Conservation (phyloP, 2,113 vertebrate species). For the Parotia lawesii region DNA sequence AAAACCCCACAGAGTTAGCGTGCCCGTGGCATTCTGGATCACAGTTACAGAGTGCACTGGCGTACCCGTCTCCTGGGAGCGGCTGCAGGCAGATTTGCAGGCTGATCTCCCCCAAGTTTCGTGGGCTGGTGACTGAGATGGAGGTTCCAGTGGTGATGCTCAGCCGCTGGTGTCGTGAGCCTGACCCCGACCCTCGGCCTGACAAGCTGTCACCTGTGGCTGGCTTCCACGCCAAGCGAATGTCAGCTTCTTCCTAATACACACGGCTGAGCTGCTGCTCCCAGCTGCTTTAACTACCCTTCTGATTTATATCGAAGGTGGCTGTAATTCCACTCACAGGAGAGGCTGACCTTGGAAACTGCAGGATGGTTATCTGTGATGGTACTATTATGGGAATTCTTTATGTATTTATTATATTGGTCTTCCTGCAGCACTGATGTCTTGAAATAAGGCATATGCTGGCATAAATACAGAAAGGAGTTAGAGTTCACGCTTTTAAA, state of each 20-base stretch:
- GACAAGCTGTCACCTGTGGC: not conserved
- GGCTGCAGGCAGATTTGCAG: not conserved
- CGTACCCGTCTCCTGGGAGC: accelerated
- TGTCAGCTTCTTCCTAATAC: not conserved
- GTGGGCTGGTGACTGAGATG: accelerated
- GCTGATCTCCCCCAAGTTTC: accelerated
- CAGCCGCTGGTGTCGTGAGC: accelerated
- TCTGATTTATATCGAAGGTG: accelerated
- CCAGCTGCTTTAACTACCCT: not conserved
- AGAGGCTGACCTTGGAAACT: not conserved
- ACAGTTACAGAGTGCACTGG: accelerated
- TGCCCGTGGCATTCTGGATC: accelerated
- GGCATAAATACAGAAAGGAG: not conserved
- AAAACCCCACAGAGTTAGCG: accelerated
- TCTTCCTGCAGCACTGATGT: not conserved
- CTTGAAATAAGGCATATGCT: not conserved
- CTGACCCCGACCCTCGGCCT: not conserved
- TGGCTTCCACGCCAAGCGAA: accelerated
- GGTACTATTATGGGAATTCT: not conserved
- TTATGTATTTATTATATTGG: not conserved
- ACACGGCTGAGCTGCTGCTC: not conserved
- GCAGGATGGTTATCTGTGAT: not conserved
- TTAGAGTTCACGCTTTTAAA: not conserved
- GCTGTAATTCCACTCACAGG: not conserved
- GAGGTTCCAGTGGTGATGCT: no score